phyloP scores from a whole-genome alignment of 2,888 invertebrate species.

The Protula sp. region DNA sequence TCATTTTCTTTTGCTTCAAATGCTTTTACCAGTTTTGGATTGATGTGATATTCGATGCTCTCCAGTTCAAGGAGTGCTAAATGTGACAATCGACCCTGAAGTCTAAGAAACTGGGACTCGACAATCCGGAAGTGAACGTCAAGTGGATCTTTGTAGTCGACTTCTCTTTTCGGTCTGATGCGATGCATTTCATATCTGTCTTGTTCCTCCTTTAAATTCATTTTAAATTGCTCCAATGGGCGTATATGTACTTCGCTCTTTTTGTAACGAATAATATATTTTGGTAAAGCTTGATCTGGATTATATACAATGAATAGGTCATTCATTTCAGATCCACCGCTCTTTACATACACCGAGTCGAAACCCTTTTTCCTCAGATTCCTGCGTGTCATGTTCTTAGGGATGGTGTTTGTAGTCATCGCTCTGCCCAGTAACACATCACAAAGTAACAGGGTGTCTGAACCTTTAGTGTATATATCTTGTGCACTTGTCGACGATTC shows the following conservation, averaged over 20 bases:
- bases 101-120: conserved; percentile 15
- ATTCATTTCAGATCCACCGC: conserved; percentile 13
- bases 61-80: not conserved
- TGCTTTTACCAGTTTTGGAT: conserved; percentile 6
- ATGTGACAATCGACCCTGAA: too few relatives aligned
- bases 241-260: conserved; percentile 21
- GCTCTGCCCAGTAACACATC: conserved; percentile 17
- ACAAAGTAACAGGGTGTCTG: conserved; percentile 18
- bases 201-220: too few relatives aligned
- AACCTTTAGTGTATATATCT: conserved; percentile 18
- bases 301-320: conserved; percentile 17
- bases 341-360: conserved; percentile 15
- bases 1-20: conserved; percentile 5
- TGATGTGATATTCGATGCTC: conserved; percentile 13
- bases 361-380: conserved; percentile 3
- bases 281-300: conserved; percentile 12
- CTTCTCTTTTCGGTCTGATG: not conserved
- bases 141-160: not conserved
- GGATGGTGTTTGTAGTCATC: conserved; percentile 1
- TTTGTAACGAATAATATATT: conserved; percentile 19
- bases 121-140: conserved; percentile 13
- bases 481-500: conserved; percentile 23
- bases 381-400: conserved; percentile 1
- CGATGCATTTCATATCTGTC: too few relatives aligned
- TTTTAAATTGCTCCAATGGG: conserved; percentile 30